These are phyloP conservation scores for Leontocebus nigricollis DNA, from an alignment of 2,797 vertebrate genomes.

Conservation along the genomic window DNA sequence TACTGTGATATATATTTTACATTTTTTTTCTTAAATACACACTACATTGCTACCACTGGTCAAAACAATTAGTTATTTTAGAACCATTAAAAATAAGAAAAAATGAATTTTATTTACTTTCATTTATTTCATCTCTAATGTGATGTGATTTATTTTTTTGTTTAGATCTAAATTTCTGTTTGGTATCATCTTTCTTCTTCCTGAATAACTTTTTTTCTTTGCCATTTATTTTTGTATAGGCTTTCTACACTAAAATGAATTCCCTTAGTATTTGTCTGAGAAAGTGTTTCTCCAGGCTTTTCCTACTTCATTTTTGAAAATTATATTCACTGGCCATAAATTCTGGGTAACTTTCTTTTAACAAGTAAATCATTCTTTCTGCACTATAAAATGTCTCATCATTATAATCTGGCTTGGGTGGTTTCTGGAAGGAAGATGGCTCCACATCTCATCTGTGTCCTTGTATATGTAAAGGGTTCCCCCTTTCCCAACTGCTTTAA, in stretches of 20 bases:
- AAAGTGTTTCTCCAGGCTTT: neutral
- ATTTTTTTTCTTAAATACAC: neutral
- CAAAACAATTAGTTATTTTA: neutral
- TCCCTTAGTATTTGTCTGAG: neutral
- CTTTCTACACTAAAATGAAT: neutral
- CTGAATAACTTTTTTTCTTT: neutral
- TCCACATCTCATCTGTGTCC: neutral
- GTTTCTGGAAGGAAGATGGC: neutral
- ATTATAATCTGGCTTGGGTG: neutral
- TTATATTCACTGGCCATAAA: neutral
- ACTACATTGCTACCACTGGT: neutral
- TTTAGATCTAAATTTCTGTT: neutral
- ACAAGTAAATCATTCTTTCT: neutral
- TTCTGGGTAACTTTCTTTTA: neutral
- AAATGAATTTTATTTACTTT: neutral
- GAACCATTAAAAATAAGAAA: neutral
- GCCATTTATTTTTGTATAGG: neutral
- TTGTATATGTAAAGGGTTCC: neutral
- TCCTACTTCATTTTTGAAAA: neutral
- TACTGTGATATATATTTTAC: neutral
- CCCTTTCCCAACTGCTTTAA: neutral
- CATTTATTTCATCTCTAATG: neutral
- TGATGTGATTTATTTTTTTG: neutral
- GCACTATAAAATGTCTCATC: neutral
- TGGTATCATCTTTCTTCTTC: neutral